phyloP scores from a whole-genome alignment of 1,140 invertebrate genomes.

The Caenorhabditis brenneri region DNA sequence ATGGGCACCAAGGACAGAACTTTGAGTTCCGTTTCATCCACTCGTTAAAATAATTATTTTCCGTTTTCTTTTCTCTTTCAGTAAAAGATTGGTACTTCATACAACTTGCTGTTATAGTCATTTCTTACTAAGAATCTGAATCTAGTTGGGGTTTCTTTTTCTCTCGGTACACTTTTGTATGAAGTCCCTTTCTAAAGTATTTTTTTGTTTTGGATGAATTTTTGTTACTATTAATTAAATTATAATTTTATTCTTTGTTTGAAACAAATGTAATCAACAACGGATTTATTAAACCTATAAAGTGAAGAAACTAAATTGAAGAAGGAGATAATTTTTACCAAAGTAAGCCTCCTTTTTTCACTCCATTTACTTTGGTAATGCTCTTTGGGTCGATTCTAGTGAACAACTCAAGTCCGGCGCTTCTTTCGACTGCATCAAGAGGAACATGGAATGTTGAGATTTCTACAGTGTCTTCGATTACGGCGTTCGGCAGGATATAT shows the following conservation, averaged over 20 bases:
- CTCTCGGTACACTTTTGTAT: neutral
- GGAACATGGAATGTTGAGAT: constrained; percentile 78
- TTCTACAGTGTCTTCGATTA: constrained; percentile 44
- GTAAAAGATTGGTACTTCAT: no score
- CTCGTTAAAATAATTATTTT: constrained; percentile 67
- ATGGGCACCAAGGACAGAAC: constrained; percentile 3
- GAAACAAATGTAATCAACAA: neutral
- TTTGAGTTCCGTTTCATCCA: neutral
- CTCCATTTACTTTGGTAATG: constrained; percentile 64
- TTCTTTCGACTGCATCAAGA: constrained; percentile 85
- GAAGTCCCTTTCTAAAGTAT: neutral
- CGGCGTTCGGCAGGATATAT: constrained; percentile 88
- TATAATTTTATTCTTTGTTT: neutral
- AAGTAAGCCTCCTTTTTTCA: constrained; percentile 57
- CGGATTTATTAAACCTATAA: neutral
- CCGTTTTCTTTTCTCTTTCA: neutral
- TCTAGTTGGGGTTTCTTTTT: neutral
- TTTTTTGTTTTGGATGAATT: neutral
- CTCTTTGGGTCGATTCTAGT: constrained; percentile 76
- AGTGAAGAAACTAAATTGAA: neutral
- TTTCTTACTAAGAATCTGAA: no score
- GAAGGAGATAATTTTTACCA: constrained; percentile 22
- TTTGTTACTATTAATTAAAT: neutral
- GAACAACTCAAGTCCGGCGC: constrained; percentile 90
- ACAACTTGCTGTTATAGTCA: no score